Evolutionary conservation across 2,113 vertebrate species (phyloP).

Genomic region (Nothobranchius kuhntae): DNA sequence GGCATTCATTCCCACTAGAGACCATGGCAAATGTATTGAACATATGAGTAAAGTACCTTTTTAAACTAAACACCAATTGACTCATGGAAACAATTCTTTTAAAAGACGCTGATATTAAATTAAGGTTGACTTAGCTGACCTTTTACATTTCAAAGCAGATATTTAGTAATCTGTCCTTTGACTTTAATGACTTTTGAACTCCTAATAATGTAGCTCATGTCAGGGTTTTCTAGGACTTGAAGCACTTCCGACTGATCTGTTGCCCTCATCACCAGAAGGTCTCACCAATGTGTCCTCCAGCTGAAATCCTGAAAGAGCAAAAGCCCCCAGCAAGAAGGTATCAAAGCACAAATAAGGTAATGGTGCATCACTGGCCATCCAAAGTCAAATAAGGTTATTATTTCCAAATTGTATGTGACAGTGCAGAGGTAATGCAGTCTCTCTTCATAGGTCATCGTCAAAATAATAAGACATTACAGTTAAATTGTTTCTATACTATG

Average conservation of each 20-base stretch:
- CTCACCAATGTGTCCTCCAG: constrained; percentile 66
- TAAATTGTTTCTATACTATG: too few relatives aligned
- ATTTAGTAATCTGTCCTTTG: constrained; percentile 50
- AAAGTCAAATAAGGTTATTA: constrained; percentile 76
- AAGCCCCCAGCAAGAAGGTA: constrained; percentile 79
- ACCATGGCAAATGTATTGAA: too few relatives aligned
- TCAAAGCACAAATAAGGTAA: constrained; percentile 81
- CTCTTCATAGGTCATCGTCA: constrained; percentile 86
- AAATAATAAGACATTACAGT: constrained; percentile 49
- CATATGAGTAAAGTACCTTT: too few relatives aligned
- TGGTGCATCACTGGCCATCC: constrained; percentile 80
- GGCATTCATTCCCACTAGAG: too few relatives aligned
- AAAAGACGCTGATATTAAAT: constrained; percentile 22
- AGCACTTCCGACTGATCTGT: constrained; percentile 69
- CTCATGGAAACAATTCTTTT: neutral
- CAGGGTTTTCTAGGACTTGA: constrained; percentile 51
- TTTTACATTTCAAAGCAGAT: constrained; percentile 45
- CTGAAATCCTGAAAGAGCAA: constrained; percentile 78
- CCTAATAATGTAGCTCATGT: constrained; percentile 40
- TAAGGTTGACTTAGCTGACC: constrained; percentile 40
- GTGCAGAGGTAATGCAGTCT: constrained; percentile 78
- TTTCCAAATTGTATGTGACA: constrained; percentile 86
- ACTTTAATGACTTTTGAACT: constrained; percentile 47
- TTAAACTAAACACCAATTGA: neutral
- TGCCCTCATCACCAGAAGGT: constrained; percentile 71